Conservation (phyloP, 2,113 vertebrate genomes). For the Sardina pilchardus region DNA sequence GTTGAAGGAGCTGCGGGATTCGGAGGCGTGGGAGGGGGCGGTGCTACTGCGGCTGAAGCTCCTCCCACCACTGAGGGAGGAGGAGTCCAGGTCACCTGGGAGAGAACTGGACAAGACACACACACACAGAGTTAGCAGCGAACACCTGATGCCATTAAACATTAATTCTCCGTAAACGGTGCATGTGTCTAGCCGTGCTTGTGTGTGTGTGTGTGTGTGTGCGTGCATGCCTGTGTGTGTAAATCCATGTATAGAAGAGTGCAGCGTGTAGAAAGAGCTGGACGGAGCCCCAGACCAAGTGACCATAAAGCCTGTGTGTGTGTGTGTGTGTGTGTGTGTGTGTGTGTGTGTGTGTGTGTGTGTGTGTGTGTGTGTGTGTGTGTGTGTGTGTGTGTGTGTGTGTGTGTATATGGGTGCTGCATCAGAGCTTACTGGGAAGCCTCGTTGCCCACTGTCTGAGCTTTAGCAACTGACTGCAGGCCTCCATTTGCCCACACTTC, state of each 20-base stretch:
- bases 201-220: not conserved
- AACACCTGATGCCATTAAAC: not conserved
- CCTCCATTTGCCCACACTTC: not conserved
- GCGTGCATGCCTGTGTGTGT: no score
- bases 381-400: not conserved
- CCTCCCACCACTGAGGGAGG: slow-evolving; percentile 64
- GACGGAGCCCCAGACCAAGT: no score
- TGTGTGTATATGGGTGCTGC: not conserved
- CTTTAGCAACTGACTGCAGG: not conserved
- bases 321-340: not conserved
- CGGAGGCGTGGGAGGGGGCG: slow-evolving; percentile 72
- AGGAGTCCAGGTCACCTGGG: slow-evolving; percentile 71
- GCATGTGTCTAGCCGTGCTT: not conserved
- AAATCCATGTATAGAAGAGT: no score
- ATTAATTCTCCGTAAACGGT: not conserved
- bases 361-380: not conserved
- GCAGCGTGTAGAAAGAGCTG: no score
- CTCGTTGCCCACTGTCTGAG: not conserved
- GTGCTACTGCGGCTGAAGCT: slow-evolving; percentile 76
- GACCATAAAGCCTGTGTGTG: no score
- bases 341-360: not conserved
- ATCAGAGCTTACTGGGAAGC: not conserved
- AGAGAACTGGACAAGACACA: slow-evolving; percentile 62
- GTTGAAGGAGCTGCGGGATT: slow-evolving; percentile 82
- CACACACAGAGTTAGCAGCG: not conserved